phyloP scores from a whole-genome alignment of 1,140 invertebrate genomes.

The Riptortus pedestris region DNA sequence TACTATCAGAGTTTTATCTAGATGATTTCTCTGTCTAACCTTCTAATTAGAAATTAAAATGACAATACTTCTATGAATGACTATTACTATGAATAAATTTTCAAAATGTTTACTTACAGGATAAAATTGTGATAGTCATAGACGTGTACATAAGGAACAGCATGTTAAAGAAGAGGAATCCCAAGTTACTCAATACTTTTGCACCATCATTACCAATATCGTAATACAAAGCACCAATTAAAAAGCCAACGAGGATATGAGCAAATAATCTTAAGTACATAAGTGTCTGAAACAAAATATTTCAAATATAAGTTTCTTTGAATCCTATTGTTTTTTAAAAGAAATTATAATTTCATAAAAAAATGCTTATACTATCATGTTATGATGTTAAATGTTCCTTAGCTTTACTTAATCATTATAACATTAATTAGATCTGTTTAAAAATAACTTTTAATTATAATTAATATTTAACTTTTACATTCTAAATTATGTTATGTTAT shows the following conservation, averaged over 20 bases:
- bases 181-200: constrained; percentile 90
- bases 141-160: constrained; percentile 97
- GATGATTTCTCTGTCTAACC: no score
- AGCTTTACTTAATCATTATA: no score
- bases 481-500: no score
- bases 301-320: no score
- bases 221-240: constrained; percentile 49
- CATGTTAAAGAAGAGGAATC: constrained; percentile 96
- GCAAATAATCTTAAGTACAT: constrained; percentile 89
- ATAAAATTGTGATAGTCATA: constrained; percentile 94
- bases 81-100: neutral
- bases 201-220: constrained; percentile 45
- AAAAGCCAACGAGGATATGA: constrained; percentile 78
- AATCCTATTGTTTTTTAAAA: constrained; percentile 21
- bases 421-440: no score
- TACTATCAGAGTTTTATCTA: no score
- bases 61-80: no score
- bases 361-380: neutral
- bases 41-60: no score
- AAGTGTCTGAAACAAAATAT: constrained; percentile 68
- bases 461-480: no score
- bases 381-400: no score
- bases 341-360: constrained; percentile 7
- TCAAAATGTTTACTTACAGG: constrained; percentile 56
- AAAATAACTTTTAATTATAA: no score